Conservation (phyloP, 2,888 invertebrate species). For the Apamea monoglypha region DNA sequence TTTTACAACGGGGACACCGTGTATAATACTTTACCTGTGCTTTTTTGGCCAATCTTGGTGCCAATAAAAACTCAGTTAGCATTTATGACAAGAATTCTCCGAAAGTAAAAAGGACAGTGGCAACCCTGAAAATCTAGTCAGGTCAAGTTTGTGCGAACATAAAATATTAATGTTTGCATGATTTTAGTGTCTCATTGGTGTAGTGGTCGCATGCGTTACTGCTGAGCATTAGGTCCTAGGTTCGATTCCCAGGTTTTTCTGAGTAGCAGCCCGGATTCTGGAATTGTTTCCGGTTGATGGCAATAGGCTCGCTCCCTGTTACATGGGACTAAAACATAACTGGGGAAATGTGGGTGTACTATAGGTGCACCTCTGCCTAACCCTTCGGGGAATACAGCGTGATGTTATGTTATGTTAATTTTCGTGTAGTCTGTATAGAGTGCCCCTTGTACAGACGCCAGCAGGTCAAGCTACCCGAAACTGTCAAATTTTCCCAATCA, state of each 20-base stretch:
- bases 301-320: too few species aligned
- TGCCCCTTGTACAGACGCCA: too few species aligned
- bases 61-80: not conserved
- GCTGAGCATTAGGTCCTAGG: not conserved
- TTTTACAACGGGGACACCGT: not conserved
- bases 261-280: not conserved
- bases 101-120: not conserved
- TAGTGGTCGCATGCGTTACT: not conserved
- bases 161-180: not conserved
- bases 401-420: not conserved
- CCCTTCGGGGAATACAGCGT: not conserved
- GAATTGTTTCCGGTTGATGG: not conserved
- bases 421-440: too few species aligned
- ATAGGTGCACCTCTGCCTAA: not conserved
- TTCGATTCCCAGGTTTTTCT: not conserved
- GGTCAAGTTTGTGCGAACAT: not conserved
- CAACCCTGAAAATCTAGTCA: slow-evolving; percentile 32
- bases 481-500: too few species aligned
- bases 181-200: not conserved
- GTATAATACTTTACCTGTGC: slow-evolving; percentile 15
- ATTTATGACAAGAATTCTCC: not conserved
- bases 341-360: not conserved
- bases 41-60: slow-evolving; percentile 4
- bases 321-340: not conserved
- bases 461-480: too few species aligned